A percentile compares a stretch with the other conserved stretches of the same genome.
Evolutionary conservation across 2,113 vertebrate genomes (phyloP).

Genomic region (Microcebus jonahi): DNA sequence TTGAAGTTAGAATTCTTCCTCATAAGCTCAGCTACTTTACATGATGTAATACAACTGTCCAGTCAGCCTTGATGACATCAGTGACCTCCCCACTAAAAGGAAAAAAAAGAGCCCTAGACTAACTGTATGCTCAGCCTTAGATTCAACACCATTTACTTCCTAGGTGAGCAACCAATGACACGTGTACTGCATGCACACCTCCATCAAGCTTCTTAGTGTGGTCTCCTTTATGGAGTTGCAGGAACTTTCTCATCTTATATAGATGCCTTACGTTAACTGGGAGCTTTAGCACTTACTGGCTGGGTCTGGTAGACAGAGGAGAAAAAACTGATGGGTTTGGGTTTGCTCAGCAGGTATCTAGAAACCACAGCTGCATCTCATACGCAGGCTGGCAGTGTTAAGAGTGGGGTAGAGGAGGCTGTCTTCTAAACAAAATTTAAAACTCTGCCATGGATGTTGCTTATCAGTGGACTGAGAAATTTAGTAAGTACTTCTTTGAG

Average conservation of each 20-base stretch:
- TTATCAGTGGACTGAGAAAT: neutral
- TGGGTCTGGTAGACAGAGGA: neutral
- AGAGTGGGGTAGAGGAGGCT: neutral
- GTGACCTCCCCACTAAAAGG: neutral
- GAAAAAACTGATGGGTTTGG: neutral
- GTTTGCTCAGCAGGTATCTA: neutral
- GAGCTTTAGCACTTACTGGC: neutral
- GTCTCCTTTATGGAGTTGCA: neutral
- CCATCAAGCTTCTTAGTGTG: neutral
- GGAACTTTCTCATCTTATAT: neutral
- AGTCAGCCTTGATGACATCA: neutral
- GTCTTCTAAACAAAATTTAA: neutral
- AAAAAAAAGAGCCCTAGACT: neutral
- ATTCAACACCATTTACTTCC: neutral
- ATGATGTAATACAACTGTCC: neutral
- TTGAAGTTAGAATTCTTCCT: neutral
- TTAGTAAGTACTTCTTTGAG: neutral
- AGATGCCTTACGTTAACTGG: neutral
- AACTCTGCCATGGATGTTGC: neutral
- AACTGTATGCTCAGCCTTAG: neutral
- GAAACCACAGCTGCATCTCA: neutral
- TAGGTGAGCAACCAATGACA: neutral
- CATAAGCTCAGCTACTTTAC: neutral
- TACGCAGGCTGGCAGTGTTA: neutral
- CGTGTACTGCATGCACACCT: rapidly evolving